phyloP scores from a whole-genome alignment of 2,888 invertebrate genomes.

The Rapana venosa region DNA sequence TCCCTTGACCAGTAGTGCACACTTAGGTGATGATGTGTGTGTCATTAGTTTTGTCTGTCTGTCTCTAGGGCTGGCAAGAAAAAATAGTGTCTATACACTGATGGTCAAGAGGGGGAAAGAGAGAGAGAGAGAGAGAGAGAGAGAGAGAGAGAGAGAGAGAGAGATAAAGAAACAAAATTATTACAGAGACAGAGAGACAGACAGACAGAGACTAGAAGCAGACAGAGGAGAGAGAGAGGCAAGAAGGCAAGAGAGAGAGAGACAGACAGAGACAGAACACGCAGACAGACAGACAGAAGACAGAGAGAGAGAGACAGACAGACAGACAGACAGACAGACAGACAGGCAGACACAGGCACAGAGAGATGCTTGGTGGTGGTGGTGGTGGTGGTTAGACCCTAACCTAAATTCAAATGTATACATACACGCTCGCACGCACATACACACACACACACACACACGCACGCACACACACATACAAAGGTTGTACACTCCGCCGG shows the following conservation, averaged over 20 bases:
- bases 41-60: background rate
- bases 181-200: background rate
- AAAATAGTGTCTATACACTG: background rate
- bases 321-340: background rate
- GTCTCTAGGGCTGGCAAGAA: too few species aligned
- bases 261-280: background rate
- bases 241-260: background rate
- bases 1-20: background rate
- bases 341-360: background rate
- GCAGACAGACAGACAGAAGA: background rate
- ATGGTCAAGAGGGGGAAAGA: background rate
- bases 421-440: background rate
- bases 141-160: background rate
- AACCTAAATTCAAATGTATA: too few species aligned
- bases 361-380: too few species aligned
- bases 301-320: background rate
- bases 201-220: background rate
- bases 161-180: background rate
- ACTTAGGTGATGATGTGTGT: too few species aligned
- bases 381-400: too few species aligned
- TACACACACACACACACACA: slow-evolving; percentile 17
- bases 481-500: too few species aligned
- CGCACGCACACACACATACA: too few species aligned
- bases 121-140: background rate
- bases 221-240: background rate